These are phyloP conservation scores for Neocrepidodera transversa DNA, from an alignment of 2,888 invertebrate genomes.

Conservation along the genomic window DNA sequence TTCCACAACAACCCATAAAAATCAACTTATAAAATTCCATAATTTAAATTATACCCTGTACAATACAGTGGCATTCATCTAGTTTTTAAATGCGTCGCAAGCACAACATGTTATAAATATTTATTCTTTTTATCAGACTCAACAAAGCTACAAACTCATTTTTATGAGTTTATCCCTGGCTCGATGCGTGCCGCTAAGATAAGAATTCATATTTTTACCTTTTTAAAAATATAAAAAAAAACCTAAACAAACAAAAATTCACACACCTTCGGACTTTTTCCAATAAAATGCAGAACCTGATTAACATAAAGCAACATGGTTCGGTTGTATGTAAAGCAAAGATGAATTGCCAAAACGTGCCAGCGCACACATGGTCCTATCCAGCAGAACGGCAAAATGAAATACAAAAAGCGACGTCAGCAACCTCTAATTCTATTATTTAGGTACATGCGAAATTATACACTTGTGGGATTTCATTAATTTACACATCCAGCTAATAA, in stretches of 20 bases:
- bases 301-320: slow-evolving; percentile 27
- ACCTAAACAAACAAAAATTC: slow-evolving; percentile 1
- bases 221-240: neutral
- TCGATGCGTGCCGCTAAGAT: neutral
- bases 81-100: too few species aligned
- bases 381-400: slow-evolving; percentile 15
- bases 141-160: too few species aligned
- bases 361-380: slow-evolving; percentile 21
- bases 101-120: too few species aligned
- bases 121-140: too few species aligned
- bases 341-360: slow-evolving; percentile 34
- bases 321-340: slow-evolving; percentile 25
- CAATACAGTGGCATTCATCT: too few species aligned
- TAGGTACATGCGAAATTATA: slow-evolving; percentile 20
- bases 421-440: slow-evolving; percentile 34
- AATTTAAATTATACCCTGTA: too few species aligned
- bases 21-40: too few species aligned
- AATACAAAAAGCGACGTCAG: slow-evolving; percentile 27
- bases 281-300: slow-evolving; percentile 1
- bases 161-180: neutral
- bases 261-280: neutral
- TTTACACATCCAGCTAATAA: slow-evolving; percentile 16
- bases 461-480: slow-evolving; percentile 18
- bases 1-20: too few species aligned
- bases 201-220: neutral